Base-by-base conservation (phyloP, 1,140 invertebrate species). In the Bombus picipes region DNA sequence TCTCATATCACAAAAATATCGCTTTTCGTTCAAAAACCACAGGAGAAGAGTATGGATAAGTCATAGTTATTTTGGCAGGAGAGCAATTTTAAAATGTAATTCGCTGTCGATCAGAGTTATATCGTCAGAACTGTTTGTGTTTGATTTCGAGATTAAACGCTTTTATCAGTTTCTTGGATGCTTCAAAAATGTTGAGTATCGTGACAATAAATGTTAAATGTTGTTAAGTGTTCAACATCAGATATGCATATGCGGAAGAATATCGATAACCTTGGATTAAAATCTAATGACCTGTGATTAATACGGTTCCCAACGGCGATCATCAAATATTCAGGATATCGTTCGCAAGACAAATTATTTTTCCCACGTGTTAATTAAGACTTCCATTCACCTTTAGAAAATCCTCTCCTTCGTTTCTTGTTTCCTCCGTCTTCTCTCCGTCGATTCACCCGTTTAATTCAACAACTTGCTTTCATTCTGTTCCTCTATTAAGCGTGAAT, bases 301-400 rank as follows among this genome's bases (percentile, higher is more conserved):
- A 71, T 28, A 18, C 25, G 28, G 2, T 41, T 15, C 12, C 12
- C 22, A 28, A 39, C 10, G 3, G 18, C 8, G 3, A 41, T 41
- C 68, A 28, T 47, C 34, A 70, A 83, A 70, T 37, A 83, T 83
- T 65, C 62, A 41, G 39, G 59, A 66, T 65, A 34, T 43, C 12
- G 3, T 28, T 47, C 41, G 15, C 71, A 3, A n/a, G 8, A 22
- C 62, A 32, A 32, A 32, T 65, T 65, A 15, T 8, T 73, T 41
- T 25, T n/a, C 10, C 12, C 22, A 4, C 57, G 41, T 32, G 70
- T 74, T 75, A 74, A 82, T 82, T 66, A 66, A 25, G 47, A 74
- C 74, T 65, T 43, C 41, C 57, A 62, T 34, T 28, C 4, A 8
- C 28, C 12, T 75, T 39, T 37, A 37, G 39, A n/a, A 74, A 43